phyloP scores from a whole-genome alignment of 2,113 vertebrate species.

The Poeciliopsis turrubarensis region DNA sequence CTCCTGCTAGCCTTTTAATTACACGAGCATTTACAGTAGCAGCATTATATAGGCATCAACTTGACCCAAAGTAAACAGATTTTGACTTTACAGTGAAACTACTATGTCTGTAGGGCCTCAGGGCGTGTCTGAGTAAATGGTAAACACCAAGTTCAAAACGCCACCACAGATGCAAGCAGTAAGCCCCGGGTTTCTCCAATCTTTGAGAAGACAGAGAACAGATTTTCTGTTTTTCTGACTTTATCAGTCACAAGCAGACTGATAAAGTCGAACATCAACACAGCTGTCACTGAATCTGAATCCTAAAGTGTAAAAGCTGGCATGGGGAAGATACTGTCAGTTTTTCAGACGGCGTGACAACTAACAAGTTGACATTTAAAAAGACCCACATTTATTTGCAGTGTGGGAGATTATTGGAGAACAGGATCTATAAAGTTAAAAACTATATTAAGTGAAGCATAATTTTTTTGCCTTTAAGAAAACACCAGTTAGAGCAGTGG shows the following conservation, averaged over 20 bases:
- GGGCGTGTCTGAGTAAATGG: conserved; percentile 50
- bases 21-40: conserved; percentile 46
- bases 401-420: conserved; percentile 14
- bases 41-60: conserved; percentile 36
- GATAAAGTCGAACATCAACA: conserved; percentile 33
- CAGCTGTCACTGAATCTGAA: conserved; percentile 38
- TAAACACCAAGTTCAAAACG: conserved; percentile 61
- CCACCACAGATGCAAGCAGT: conserved; percentile 30
- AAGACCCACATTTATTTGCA: conserved; percentile 23
- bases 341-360: conserved; percentile 23
- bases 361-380: conserved; percentile 50
- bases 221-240: conserved; percentile 28
- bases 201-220: conserved; percentile 24
- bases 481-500: neutral
- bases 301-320: conserved; percentile 9
- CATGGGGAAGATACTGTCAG: conserved; percentile 18
- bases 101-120: conserved; percentile 48
- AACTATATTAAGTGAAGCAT: conserved; percentile 1
- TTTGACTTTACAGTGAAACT: conserved; percentile 49
- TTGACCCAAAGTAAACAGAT: conserved; percentile 50
- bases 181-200: conserved; percentile 31
- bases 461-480: neutral
- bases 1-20: conserved; percentile 54
- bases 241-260: conserved; percentile 49
- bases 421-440: conserved; percentile 1